Conservation (phyloP, 1,140 invertebrate species). For the Sarcophaga bullata region DNA sequence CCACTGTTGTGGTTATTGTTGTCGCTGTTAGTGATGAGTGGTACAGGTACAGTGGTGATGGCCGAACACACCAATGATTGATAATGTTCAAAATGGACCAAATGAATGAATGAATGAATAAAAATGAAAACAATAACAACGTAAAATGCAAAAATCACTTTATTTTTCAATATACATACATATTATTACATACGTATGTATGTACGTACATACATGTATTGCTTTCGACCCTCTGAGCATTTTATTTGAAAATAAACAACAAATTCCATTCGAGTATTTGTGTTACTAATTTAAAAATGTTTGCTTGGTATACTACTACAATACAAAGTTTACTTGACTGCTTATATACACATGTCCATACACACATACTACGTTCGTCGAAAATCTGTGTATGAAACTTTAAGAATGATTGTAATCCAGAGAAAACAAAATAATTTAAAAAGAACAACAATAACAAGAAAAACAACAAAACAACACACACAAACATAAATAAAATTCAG, state of each 20-base stretch:
- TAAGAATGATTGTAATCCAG: neutral
- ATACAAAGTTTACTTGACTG: neutral
- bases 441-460: neutral
- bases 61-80: neutral
- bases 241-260: too few relatives aligned
- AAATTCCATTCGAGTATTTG: too few relatives aligned
- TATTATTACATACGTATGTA: neutral
- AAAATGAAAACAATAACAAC: neutral
- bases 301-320: neutral
- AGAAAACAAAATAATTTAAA: neutral
- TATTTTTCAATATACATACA: neutral
- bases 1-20: neutral
- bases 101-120: neutral
- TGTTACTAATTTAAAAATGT: too few relatives aligned
- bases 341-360: too few relatives aligned
- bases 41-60: conserved; percentile 1
- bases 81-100: neutral
- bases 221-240: too few relatives aligned
- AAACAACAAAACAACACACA: neutral
- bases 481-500: conserved; percentile 28
- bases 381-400: neutral
- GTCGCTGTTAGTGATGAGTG: neutral
- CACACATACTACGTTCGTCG: too few relatives aligned
- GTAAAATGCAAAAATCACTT: neutral
- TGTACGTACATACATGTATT: neutral